Conservation (phyloP, 2,113 vertebrate species). For the Argyrosomus japonicus region DNA sequence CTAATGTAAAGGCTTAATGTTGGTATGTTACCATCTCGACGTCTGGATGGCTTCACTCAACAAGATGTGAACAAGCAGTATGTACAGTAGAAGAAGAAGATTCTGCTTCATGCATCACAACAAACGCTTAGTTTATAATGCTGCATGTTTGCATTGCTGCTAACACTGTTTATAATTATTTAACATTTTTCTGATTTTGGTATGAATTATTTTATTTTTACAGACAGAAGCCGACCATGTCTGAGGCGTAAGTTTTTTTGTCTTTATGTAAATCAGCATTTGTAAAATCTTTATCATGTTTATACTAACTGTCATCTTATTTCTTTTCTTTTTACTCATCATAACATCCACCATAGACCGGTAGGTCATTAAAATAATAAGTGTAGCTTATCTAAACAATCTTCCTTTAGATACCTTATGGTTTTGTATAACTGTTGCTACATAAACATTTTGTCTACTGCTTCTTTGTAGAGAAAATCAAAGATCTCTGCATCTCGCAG, state of each 20-base stretch:
- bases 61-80: not conserved
- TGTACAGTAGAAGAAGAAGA: not conserved
- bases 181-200: slow-evolving; percentile 11
- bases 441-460: not conserved
- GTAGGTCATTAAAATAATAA: slow-evolving; percentile 42
- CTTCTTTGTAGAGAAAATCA: slow-evolving; percentile 68
- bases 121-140: not conserved
- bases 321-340: slow-evolving; percentile 6
- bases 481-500: slow-evolving; percentile 79
- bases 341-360: slow-evolving; percentile 50
- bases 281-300: slow-evolving; percentile 20
- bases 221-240: slow-evolving; percentile 70
- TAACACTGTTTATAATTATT: not conserved
- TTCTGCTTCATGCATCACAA: not conserved
- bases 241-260: slow-evolving; percentile 73
- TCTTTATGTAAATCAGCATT: slow-evolving; percentile 9
- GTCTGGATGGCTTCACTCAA: slow-evolving; percentile 13
- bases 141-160: not conserved
- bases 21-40: slow-evolving; percentile 22
- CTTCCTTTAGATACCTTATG: not conserved
- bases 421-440: not conserved
- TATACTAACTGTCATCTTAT: not conserved
- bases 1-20: slow-evolving; percentile 38
- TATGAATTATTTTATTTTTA: slow-evolving; percentile 5
- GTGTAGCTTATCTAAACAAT: not conserved